phyloP scores from a whole-genome alignment of 2,888 invertebrate species.

The Pseudolycoriella hygida region DNA sequence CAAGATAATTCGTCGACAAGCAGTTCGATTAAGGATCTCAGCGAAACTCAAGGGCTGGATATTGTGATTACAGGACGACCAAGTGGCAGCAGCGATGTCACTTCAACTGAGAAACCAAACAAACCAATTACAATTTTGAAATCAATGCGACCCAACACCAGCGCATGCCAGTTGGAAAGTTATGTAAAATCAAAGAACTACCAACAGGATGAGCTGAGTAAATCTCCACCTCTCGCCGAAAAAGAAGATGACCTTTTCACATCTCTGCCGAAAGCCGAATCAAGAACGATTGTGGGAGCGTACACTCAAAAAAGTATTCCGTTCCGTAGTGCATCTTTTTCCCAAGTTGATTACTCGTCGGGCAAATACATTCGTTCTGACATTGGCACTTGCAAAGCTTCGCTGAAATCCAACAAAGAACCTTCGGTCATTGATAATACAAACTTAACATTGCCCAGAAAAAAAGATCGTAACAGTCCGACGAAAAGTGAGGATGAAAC shows the following conservation, averaged over 20 bases:
- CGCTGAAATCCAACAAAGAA: slow-evolving; percentile 20
- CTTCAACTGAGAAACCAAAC: neutral
- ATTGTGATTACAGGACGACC: neutral
- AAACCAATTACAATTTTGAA: neutral
- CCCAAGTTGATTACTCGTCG: slow-evolving; percentile 60
- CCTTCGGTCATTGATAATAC: slow-evolving; percentile 18
- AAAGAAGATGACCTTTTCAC: slow-evolving; percentile 18
- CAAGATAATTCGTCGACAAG: neutral
- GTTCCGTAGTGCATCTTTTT: slow-evolving; percentile 71
- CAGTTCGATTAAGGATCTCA: neutral
- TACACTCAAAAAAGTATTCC: slow-evolving; percentile 50
- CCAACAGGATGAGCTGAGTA: neutral
- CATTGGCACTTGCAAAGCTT: slow-evolving; percentile 23
- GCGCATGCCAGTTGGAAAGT: slow-evolving; percentile 24
- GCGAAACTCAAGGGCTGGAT: neutral
- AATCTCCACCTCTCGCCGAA: slow-evolving; percentile 8
- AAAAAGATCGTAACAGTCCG: slow-evolving; percentile 16
- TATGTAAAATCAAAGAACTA: slow-evolving; percentile 8
- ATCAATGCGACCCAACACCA: slow-evolving; percentile 18
- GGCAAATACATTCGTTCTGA: slow-evolving; percentile 37
- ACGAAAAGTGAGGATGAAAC: neutral
- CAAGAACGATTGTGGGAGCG: slow-evolving; percentile 36
- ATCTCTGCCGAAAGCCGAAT: slow-evolving; percentile 35
- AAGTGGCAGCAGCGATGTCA: neutral
- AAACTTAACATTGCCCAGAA: slow-evolving; percentile 25